Evolutionary conservation across 2,797 vertebrate genomes (phyloP).

Genomic region (Ctenochaetus hawaiiensis): DNA sequence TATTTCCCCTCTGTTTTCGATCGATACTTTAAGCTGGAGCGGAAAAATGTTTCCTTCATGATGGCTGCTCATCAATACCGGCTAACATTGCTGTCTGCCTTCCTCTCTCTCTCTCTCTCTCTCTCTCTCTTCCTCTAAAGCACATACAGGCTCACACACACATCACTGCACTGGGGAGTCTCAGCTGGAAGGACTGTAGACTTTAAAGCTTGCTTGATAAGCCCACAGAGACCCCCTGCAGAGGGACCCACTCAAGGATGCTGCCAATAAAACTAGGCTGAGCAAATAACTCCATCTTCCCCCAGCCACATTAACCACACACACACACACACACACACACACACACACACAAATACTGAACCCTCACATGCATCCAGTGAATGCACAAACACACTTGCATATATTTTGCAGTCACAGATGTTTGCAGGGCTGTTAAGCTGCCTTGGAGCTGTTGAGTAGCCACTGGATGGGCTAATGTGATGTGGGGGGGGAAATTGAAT

Average conservation of each 20-base stretch:
- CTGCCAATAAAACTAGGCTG: constrained; percentile 68
- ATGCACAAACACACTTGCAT: constrained; percentile 35
- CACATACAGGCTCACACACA: constrained; percentile 20
- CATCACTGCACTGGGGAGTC: constrained; percentile 44
- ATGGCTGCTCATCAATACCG: constrained; percentile 32
- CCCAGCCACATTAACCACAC: constrained; percentile 55
- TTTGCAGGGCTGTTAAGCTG: constrained; percentile 66
- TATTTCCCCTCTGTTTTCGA: constrained; percentile 23
- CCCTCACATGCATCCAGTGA: constrained; percentile 13
- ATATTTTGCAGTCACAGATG: constrained; percentile 70
- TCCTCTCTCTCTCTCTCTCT: not conserved
- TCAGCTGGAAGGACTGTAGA: constrained; percentile 52
- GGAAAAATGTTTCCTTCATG: constrained; percentile 44
- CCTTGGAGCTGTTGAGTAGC: constrained; percentile 74
- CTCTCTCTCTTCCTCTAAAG: not conserved
- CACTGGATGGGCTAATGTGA: constrained; percentile 72
- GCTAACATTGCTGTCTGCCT: constrained; percentile 40
- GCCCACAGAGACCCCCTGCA: constrained; percentile 58
- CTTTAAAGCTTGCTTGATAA: constrained; percentile 59
- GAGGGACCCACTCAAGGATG: constrained; percentile 59
- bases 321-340: constrained; percentile 27
- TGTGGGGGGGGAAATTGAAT: constrained; percentile 73
- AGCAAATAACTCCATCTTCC: constrained; percentile 59
- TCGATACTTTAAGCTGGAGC: constrained; percentile 45
- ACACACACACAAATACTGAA: constrained; percentile 26